These are phyloP conservation scores for Tanytarsus gracilentus DNA, from an alignment of 2,888 invertebrate species.

Conservation along the genomic window DNA sequence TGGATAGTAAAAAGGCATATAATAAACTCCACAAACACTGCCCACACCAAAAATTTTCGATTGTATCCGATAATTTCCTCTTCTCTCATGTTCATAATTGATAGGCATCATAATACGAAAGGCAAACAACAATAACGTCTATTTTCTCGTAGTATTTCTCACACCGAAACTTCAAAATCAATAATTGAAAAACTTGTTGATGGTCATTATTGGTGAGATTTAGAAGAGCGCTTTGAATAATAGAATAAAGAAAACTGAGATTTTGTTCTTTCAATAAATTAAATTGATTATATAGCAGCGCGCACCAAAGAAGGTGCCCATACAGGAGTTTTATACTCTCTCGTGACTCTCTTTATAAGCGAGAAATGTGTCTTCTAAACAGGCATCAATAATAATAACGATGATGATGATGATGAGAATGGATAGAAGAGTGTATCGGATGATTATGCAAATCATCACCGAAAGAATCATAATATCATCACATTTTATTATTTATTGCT, in stretches of 20 bases:
- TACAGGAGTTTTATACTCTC: conserved; percentile 17
- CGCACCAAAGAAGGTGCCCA: neutral
- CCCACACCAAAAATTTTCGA: conserved; percentile 19
- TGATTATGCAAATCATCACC: neutral
- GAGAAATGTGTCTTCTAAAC: no score
- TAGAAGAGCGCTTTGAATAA: neutral
- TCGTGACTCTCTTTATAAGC: neutral
- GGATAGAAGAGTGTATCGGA: neutral
- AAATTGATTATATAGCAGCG: conserved; percentile 16
- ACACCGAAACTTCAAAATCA: neutral
- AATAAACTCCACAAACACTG: conserved; percentile 18
- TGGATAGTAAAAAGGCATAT: conserved; percentile 3
- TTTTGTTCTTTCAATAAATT: conserved; percentile 21
- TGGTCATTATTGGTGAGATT: neutral
- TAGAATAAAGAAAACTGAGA: conserved; percentile 17
- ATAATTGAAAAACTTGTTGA: neutral
- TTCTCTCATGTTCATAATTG: conserved; percentile 18
- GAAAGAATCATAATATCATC: neutral
- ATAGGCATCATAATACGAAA: conserved; percentile 18
- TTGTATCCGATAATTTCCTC: neutral
- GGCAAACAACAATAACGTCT: neutral
- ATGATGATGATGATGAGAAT: neutral
- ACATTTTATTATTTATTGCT: neutral
- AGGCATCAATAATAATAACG: no score
- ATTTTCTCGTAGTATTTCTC: neutral